Evolutionary conservation across 2,888 invertebrate species (phyloP).

Genomic region (Protophormia terraenovae): DNA sequence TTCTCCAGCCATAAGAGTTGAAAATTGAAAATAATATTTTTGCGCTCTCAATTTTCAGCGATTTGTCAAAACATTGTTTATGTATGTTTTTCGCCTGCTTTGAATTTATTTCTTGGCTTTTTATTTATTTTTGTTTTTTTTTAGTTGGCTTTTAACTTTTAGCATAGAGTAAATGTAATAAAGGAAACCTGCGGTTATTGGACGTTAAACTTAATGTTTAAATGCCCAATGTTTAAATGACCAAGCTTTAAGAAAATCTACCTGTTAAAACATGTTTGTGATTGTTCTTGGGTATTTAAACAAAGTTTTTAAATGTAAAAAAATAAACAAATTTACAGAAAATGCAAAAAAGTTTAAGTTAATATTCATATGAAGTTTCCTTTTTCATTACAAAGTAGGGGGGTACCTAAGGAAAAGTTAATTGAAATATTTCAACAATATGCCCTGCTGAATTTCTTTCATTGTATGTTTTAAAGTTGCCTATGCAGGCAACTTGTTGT

Average conservation of each 20-base stretch:
- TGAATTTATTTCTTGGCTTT: slow-evolving; percentile 8
- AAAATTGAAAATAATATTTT: slow-evolving; percentile 80
- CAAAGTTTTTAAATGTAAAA: neutral
- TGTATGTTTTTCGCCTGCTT: slow-evolving; percentile 57
- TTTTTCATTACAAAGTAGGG: neutral
- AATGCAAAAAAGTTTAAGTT: neutral
- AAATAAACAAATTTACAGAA: slow-evolving; percentile 18
- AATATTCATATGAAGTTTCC: slow-evolving; percentile 40
- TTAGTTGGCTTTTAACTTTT: slow-evolving; percentile 31
- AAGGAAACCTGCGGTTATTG: slow-evolving; percentile 57
- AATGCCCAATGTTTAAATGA: too few species aligned
- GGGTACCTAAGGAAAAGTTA: slow-evolving; percentile 72
- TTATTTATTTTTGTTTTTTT: slow-evolving; percentile 2
- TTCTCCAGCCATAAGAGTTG: slow-evolving; percentile 66
- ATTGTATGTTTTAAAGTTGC: slow-evolving; percentile 7
- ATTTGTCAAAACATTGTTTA: slow-evolving; percentile 81
- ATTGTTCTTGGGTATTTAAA: slow-evolving; percentile 47
- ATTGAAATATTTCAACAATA: slow-evolving; percentile 80
- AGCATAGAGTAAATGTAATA: slow-evolving; percentile 18
- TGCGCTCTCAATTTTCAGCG: slow-evolving; percentile 80
- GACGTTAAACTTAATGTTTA: slow-evolving; percentile 59
- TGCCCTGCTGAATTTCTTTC: slow-evolving; percentile 69
- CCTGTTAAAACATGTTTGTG: slow-evolving; percentile 55
- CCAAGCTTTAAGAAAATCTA: too few species aligned
- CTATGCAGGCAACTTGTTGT: slow-evolving; percentile 41